phyloP scores from a whole-genome alignment of 2,797 vertebrate genomes.

The Xenopus petersii region DNA sequence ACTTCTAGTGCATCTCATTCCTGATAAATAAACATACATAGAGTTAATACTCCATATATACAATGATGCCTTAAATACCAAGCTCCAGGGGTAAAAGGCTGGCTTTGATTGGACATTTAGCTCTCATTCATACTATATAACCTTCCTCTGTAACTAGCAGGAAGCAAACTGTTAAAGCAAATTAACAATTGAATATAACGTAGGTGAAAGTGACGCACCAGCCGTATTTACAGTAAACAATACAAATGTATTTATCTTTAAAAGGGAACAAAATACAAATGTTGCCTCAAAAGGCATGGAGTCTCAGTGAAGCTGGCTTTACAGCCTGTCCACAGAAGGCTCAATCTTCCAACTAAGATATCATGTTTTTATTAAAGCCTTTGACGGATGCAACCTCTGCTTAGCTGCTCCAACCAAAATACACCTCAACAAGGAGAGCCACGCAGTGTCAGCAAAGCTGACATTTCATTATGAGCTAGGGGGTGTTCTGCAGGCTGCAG shows the following conservation, averaged over 20 bases:
- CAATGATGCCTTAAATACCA: too few relatives aligned
- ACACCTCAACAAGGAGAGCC: constrained; percentile 12
- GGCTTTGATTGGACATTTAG: too few relatives aligned
- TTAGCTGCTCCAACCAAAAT: constrained; percentile 16
- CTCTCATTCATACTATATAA: too few relatives aligned
- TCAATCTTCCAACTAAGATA: constrained; percentile 36
- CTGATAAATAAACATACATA: too few relatives aligned
- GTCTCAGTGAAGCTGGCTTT: constrained; percentile 21
- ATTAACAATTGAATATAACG: constrained; percentile 5
- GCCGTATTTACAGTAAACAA: constrained; percentile 20
- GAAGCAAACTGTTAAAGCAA: not conserved
- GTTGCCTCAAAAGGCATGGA: constrained; percentile 3
- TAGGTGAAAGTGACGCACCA: not conserved
- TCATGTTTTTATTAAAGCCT: constrained; percentile 39
- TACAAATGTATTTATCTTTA: constrained; percentile 32
- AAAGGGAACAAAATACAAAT: not conserved
- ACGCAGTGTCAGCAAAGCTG: constrained; percentile 15
- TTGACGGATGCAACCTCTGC: constrained; percentile 21
- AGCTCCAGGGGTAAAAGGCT: too few relatives aligned
- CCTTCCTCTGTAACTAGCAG: not conserved
- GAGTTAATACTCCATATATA: too few relatives aligned
- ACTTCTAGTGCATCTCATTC: too few relatives aligned
- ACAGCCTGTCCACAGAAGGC: constrained; percentile 9
- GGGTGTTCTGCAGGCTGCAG: constrained; percentile 20
- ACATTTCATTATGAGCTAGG: constrained; percentile 33